Evolutionary conservation across 2,797 vertebrate species (phyloP), one percentile per base, ranked within the genome.

Genomic region (Micromesistius poutassou): DNA sequence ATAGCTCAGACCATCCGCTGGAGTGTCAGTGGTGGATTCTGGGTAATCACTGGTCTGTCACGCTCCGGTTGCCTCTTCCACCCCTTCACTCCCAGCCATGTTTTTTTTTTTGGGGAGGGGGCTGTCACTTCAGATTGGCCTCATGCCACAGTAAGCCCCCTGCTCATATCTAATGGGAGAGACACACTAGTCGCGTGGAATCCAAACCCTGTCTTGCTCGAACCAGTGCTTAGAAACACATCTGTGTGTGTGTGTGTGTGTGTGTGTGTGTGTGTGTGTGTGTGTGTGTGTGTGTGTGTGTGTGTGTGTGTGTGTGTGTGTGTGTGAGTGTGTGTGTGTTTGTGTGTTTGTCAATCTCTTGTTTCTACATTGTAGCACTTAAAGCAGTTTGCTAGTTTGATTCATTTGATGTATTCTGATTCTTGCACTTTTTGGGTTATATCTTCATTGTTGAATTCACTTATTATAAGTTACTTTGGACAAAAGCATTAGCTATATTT

Each of bases 111-210:
- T 38, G 36, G 36, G 36, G 36, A 38, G 36, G 36, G 36, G 80
- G 81, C 82, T 90, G 89, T 91, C 91, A 88, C 88, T 87, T 87
- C 77, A 79, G 86, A 91, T 91, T 66, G 82, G 86, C 84, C 83
- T 89, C 84, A 82, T 80, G 82, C 80, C 79, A 86, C 88, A 86
- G 83, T 84, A 82, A 87, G 80, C 36, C 87, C 80, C 87, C 85
- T 40, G 81, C 88, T 91, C 84, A 84, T 76, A 76, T 89, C 86
- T 90, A 91, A 91, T 90, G 87, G 88, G 82, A 81, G 83, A 84
- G 84, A 87, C 74, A 75, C 82, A 86, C 86, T 83, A 82, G 79
- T 80, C 75, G 83, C 7, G 46, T 68, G 68, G 78, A 83, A 85
- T 84, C 82, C 86, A 78, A 28, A 33, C 36, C 36, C 36, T 38